Percentiles rank a stretch among this genome's conserved stretches.
Evolutionary conservation across 2,797 vertebrate genomes (phyloP).

Genomic region (Cossypha heuglini): DNA sequence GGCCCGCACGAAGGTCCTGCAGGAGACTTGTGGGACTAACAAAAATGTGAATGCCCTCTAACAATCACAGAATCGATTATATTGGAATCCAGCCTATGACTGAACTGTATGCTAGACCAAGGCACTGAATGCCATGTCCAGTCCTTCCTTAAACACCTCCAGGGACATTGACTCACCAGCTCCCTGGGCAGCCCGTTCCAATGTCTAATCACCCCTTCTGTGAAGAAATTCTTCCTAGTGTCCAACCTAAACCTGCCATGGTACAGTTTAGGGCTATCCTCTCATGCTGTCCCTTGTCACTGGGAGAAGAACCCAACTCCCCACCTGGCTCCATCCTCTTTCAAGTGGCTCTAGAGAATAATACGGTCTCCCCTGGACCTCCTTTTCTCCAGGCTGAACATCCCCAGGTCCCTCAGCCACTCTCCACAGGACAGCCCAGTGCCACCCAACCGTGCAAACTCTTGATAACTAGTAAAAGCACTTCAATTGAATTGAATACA

Average conservation of each 20-base stretch:
- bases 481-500: neutral
- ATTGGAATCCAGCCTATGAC: neutral
- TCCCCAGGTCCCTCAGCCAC: neutral
- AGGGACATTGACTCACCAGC: neutral
- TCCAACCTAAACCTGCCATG: neutral
- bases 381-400: neutral
- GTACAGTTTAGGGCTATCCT: fast-evolving
- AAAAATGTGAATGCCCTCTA: neutral
- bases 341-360: neutral
- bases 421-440: neutral
- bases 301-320: fast-evolving
- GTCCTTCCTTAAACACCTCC: neutral
- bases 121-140: fast-evolving
- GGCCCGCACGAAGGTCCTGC: fast-evolving
- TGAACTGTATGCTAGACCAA: fast-evolving
- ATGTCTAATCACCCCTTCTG: too few relatives aligned
- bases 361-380: neutral
- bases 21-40: neutral
- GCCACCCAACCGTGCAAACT: fast-evolving
- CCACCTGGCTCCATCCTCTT: neutral
- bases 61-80: neutral
- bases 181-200: neutral
- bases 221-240: neutral
- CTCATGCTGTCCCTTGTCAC: neutral
- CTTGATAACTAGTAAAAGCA: neutral